Percentiles rank a stretch among this genome's conserved stretches.
phyloP scores from a whole-genome alignment of 2,113 vertebrate genomes.

The Shinisaurus crocodilurus region DNA sequence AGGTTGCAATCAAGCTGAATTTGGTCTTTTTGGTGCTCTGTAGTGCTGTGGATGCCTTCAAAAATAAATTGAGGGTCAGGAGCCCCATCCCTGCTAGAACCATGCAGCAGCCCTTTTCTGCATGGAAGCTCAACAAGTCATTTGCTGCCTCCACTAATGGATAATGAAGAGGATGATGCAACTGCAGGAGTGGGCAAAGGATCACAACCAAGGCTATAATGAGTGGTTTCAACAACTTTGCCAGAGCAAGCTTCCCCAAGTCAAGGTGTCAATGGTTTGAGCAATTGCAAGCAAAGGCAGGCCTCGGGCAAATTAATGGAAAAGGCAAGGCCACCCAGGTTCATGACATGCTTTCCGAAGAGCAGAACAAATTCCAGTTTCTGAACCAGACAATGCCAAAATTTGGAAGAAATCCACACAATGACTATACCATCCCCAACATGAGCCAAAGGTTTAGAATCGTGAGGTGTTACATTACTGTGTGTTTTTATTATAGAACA shows the following conservation, averaged over 20 bases:
- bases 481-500: not conserved
- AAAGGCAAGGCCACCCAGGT: not conserved
- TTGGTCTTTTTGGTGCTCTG: no score
- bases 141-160: not conserved
- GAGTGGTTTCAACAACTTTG: not conserved
- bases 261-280: not conserved
- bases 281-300: not conserved
- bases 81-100: not conserved
- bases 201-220: not conserved
- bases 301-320: not conserved
- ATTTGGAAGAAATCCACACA: not conserved
- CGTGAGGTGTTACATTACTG: not conserved
- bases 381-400: not conserved
- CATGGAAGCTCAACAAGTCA: not conserved
- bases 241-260: not conserved
- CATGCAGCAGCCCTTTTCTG: not conserved
- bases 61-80: no score
- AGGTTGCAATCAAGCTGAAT: no score
- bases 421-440: not conserved
- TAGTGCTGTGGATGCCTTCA: no score
- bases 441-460: not conserved
- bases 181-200: conserved; percentile 20
- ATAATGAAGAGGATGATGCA: fast-evolving
- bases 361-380: not conserved
- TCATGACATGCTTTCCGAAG: not conserved